Evolutionary conservation across 2,113 vertebrate genomes (phyloP).

Genomic region (Onychostoma macrolepis): DNA sequence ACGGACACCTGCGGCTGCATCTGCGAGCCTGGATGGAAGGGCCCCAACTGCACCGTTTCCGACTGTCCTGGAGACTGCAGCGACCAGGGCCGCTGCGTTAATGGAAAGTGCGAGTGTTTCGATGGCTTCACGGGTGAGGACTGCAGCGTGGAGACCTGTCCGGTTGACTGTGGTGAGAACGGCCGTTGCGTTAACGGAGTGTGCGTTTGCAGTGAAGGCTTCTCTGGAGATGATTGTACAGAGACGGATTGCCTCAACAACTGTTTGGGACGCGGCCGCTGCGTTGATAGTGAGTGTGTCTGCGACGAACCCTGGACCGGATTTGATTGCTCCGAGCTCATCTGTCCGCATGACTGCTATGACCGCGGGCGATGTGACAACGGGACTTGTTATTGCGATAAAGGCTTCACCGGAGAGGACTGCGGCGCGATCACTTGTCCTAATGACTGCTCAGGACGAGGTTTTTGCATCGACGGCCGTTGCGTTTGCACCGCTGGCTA

Average conservation of each 20-base stretch:
- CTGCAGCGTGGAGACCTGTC: constrained; percentile 80
- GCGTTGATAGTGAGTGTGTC: constrained; percentile 81
- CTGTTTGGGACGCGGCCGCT: constrained; percentile 80
- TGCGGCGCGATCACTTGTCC: constrained; percentile 80
- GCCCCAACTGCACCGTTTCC: constrained; percentile 84
- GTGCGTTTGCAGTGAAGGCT: constrained; percentile 83
- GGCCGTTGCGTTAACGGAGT: constrained; percentile 78
- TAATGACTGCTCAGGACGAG: constrained; percentile 74
- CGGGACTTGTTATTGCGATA: constrained; percentile 83
- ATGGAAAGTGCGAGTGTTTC: constrained; percentile 86
- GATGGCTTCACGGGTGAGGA: constrained; percentile 82
- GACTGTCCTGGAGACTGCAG: constrained; percentile 84
- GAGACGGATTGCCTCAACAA: constrained; percentile 80
- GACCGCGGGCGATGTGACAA: constrained; percentile 78
- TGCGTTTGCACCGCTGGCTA: constrained; percentile 84
- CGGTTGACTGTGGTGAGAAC: constrained; percentile 73
- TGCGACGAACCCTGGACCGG: constrained; percentile 85
- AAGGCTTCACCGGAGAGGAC: constrained; percentile 81
- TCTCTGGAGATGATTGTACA: constrained; percentile 84
- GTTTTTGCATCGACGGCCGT: constrained; percentile 79
- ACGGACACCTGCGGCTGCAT: constrained; percentile 77
- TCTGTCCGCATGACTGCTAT: constrained; percentile 85
- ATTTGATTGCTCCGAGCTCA: constrained; percentile 80
- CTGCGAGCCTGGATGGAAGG: constrained; percentile 81
- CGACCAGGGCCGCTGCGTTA: constrained; percentile 83